Conservation (phyloP, 2,888 invertebrate species). For the Fragum whitleyi region DNA sequence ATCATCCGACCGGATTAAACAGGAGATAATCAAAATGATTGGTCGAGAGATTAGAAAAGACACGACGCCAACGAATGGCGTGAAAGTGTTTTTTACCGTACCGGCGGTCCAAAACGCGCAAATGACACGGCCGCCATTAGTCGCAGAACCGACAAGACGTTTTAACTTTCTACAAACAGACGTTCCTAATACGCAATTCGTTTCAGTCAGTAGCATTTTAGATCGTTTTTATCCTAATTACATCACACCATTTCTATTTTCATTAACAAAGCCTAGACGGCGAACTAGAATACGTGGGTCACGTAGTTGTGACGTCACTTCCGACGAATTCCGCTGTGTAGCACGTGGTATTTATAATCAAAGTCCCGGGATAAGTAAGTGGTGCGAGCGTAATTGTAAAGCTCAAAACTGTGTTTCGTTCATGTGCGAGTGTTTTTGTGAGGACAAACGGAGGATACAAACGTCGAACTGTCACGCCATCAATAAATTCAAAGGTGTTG, state of each 20-base stretch:
- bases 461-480: slow-evolving; percentile 71
- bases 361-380: slow-evolving; percentile 66
- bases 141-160: slow-evolving; percentile 5
- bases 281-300: slow-evolving; percentile 72
- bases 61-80: not conserved
- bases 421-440: slow-evolving; percentile 71
- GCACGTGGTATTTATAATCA: slow-evolving; percentile 67
- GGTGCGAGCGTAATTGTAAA: slow-evolving; percentile 70
- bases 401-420: slow-evolving; percentile 64
- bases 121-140: not conserved
- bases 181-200: slow-evolving; percentile 57
- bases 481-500: slow-evolving; percentile 68
- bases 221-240: slow-evolving; percentile 56
- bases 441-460: slow-evolving; percentile 33
- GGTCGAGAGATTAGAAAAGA: not conserved
- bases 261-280: slow-evolving; percentile 31
- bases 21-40: slow-evolving; percentile 25
- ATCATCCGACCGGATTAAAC: slow-evolving; percentile 11
- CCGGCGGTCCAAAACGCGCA: slow-evolving; percentile 11
- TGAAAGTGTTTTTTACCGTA: slow-evolving; percentile 20
- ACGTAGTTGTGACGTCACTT: slow-evolving; percentile 61
- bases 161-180: slow-evolving; percentile 21
- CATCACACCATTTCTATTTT: slow-evolving; percentile 55
- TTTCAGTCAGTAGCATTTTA: slow-evolving; percentile 61
- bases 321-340: slow-evolving; percentile 66